Evolutionary conservation across 1,140 invertebrate species (phyloP), one percentile per base, ranked within the genome.

Genomic region (Campoletis sonorensis): DNA sequence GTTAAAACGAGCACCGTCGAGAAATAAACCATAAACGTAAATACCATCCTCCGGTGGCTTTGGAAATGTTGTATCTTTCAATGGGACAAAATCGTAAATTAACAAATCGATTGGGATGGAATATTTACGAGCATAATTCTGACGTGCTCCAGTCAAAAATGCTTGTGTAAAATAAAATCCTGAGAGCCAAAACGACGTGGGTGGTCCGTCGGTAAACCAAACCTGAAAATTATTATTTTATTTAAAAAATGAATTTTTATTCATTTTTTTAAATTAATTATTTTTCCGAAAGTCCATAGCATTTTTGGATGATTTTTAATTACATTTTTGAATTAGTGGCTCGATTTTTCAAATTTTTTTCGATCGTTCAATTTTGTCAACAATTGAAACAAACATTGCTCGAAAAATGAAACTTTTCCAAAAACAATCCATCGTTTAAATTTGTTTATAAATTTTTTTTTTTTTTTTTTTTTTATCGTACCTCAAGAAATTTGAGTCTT

Each of bases 81-180:
- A 91, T 85, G 92, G 81, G 87, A 95, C 92, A 88, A 96, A 98
- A 87, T 98, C 96, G 86, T 97, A 98, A 26, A 94, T 93, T 7
- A 99, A 92, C 79, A 98, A 94, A 93, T 99, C 97, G 84, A 98
- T 98, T 7, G 98, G 97, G 82, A 98, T 97, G 64, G 94, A 94
- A 90, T 97, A 97, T 90, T 97, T 98, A 84, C 98, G 93, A 7
- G 98, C 97, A 92, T 94, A 99, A 92, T 98, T 99, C 92, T 99
- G 98, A 85, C 97, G 95, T 21, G 96, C 96, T 33, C 97, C 98
- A 7, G 98, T 99, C 18, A 99, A 92, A 92, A 99, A 99, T 10
- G 98, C 97, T 93, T 99, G 98, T 0, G 98, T 98, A 89, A 98
- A 99, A 90, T 96, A 99, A 90, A 99, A 98, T 23, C 97, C 98